These are phyloP conservation scores for Pipistrellus pygmaeus DNA, from an alignment of 2,797 vertebrate genomes.

Conservation along the genomic window DNA sequence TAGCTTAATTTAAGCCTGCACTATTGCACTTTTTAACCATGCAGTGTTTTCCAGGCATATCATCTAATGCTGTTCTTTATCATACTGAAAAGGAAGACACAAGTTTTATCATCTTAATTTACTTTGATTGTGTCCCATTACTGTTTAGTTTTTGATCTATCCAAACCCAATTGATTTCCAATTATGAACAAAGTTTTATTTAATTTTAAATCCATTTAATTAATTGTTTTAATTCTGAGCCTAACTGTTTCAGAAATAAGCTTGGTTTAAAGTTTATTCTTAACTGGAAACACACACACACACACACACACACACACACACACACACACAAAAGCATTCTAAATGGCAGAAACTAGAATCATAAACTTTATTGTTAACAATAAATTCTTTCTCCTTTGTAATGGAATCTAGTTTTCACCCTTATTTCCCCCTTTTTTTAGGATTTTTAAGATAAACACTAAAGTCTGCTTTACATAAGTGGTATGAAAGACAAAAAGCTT, in stretches of 20 bases:
- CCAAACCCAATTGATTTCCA: conserved; percentile 67
- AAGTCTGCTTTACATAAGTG: not conserved
- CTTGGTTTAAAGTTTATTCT: conserved; percentile 59
- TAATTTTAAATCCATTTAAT: conserved; percentile 72
- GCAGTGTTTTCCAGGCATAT: conserved; percentile 15
- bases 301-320: too few species aligned
- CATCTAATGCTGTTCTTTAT: conserved; percentile 52
- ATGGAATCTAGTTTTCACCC: not conserved
- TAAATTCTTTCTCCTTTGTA: conserved; percentile 41
- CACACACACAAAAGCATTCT: not conserved
- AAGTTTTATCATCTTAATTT: conserved; percentile 68
- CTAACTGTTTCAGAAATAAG: not conserved
- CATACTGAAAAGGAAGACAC: conserved; percentile 47
- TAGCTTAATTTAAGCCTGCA: conserved; percentile 57
- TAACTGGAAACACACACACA: not conserved
- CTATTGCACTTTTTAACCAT: conserved; percentile 5
- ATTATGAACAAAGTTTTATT: conserved; percentile 72
- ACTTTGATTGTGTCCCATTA: conserved; percentile 60
- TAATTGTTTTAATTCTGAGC: conserved; percentile 76
- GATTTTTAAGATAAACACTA: conserved; percentile 25
- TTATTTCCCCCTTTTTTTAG: not conserved
- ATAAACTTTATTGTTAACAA: not conserved
- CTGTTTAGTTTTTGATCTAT: conserved; percentile 71
- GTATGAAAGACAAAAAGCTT: not conserved
- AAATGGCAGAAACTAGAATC: not conserved